Conservation (phyloP, 2,797 vertebrate species). For the Rhinichthys osculus region DNA sequence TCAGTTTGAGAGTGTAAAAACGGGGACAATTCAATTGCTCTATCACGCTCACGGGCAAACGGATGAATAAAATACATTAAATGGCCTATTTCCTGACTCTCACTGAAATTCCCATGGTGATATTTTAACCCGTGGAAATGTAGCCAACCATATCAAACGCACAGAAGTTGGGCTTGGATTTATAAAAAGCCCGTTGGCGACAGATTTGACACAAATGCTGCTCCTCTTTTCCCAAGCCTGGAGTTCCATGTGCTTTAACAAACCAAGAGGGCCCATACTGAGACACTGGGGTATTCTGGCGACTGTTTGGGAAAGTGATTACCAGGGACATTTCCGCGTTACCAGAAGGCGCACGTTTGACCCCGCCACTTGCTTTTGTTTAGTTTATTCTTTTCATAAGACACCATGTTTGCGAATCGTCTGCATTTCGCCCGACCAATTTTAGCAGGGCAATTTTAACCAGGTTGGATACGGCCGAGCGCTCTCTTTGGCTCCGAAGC, state of each 20-base stretch:
- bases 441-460: constrained; percentile 74
- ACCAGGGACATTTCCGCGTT: constrained; percentile 28
- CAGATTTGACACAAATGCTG: constrained; percentile 51
- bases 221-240: constrained; percentile 50
- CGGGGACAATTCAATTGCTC: constrained; percentile 53
- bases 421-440: constrained; percentile 71
- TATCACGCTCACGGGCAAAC: constrained; percentile 46
- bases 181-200: constrained; percentile 52
- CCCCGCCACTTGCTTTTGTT: constrained; percentile 60
- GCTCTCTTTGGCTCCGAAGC: constrained; percentile 74
- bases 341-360: constrained; percentile 66
- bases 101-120: constrained; percentile 44
- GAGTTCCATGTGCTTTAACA: constrained; percentile 43
- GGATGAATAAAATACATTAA: constrained; percentile 54
- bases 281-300: constrained; percentile 26
- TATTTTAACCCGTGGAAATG: constrained; percentile 53
- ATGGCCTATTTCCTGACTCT: constrained; percentile 56
- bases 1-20: constrained; percentile 66
- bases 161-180: constrained; percentile 47
- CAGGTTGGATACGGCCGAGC: constrained; percentile 78
- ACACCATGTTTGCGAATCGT: constrained; percentile 72
- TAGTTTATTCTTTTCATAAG: constrained; percentile 67
- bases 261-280: constrained; percentile 13
- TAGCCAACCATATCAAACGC: constrained; percentile 47
- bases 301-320: constrained; percentile 54